Evolutionary conservation across 2,797 vertebrate genomes (phyloP), one percentile per base, ranked within the genome.

Genomic region (Xerus rutilus): DNA sequence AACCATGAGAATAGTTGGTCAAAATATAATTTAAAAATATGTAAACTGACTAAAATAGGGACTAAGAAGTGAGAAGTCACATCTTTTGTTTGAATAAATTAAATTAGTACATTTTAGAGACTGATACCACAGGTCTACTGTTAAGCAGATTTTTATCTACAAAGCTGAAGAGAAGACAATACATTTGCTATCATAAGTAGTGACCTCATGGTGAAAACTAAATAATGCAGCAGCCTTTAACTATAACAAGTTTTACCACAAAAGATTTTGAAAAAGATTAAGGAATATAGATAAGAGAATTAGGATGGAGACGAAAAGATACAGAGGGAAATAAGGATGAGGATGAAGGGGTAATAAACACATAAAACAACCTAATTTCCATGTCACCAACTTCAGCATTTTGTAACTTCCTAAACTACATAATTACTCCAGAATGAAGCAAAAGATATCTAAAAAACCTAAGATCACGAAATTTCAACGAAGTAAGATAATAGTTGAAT

Each of bases 21-120:
- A 92, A 88, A 95, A 86, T 65, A 74, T 73, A 88, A 86, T 78
- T 92, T 77, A 65, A 87, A 93, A 91, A 90, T 83, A 92, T 35
- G 1, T 62, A 89, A 93, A 72, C 8, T 91, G 25, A 91, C 25
- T 86, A 85, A 92, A 94, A 32, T 35, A 39, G 69, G 62, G n/a
- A 23, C 23, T 59, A 78, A 57, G 30, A 96, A 89, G 15, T 86
- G 15, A 96, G 35, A 92, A 81, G 21, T 76, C 28, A 45, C 7
- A 86, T 32, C 70, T 93, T 28, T 59, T 86, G 12, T 65, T 39
- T 91, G 39, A 92, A 73, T 74, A 39, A 14, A 91, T 85, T 87
- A 87, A 92, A 93, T 25, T 86, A 43, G 59, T 92, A 78, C 59
- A 89, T 77, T 78, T 87, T 88, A 74, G 45, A 85, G 72, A 92